Evolutionary conservation across 2,797 vertebrate genomes (phyloP).

Genomic region (Acanthurus tractus): DNA sequence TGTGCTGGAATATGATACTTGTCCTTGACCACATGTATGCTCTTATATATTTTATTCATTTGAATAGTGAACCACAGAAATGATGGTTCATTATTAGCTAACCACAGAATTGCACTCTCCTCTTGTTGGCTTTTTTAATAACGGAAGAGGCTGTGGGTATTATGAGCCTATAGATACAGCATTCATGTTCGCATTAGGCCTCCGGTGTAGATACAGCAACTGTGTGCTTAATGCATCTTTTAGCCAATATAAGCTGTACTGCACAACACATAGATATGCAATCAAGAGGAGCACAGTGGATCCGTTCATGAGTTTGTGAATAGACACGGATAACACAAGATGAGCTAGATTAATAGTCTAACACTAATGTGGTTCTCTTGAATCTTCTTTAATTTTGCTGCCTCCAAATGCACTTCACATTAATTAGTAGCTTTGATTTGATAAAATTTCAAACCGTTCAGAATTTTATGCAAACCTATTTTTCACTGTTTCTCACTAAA

Average conservation of each 20-base stretch:
- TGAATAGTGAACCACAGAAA: conserved; percentile 31
- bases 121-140: conserved; percentile 21
- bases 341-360: background rate
- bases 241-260: conserved; percentile 8
- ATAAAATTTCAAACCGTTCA: conserved; percentile 1
- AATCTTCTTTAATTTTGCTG: background rate
- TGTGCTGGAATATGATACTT: conserved; percentile 18
- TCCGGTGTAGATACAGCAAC: background rate
- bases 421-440: background rate
- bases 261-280: conserved; percentile 12
- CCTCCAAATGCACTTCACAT: background rate
- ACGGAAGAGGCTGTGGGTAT: background rate
- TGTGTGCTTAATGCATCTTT: conserved; percentile 29
- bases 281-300: background rate
- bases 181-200: conserved; percentile 17
- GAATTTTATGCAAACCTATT: background rate
- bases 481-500: background rate
- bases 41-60: conserved; percentile 44
- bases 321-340: background rate
- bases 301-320: conserved; percentile 6
- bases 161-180: background rate
- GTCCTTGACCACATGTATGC: conserved; percentile 17
- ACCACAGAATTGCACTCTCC: conserved; percentile 26
- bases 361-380: background rate
- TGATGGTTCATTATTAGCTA: conserved; percentile 45